A percentile compares a stretch with the other conserved stretches of the same genome.
Conservation (phyloP, 2,797 vertebrate genomes). For the Melopsittacus undulatus region DNA sequence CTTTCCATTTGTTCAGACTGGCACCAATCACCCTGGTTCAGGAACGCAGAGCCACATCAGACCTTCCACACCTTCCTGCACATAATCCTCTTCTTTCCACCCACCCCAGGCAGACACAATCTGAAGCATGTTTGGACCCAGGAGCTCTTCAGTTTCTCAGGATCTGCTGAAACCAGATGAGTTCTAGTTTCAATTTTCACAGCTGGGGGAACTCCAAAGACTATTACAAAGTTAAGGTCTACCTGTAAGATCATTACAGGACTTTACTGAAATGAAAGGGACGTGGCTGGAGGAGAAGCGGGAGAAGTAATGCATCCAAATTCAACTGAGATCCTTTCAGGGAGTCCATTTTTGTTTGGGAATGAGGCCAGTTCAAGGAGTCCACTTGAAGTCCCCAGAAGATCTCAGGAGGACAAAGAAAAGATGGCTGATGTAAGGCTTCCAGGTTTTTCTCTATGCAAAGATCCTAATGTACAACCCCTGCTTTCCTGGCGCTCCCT, state of each 20-base stretch:
- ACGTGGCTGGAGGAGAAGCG: neutral
- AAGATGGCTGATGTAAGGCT: neutral
- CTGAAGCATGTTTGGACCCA: neutral
- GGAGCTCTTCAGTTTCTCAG: too few relatives aligned
- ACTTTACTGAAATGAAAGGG: neutral
- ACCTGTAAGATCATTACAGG: neutral
- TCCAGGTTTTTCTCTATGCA: neutral
- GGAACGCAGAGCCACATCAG: neutral
- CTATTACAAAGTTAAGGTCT: neutral
- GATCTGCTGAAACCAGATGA: neutral
- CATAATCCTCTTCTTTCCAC: neutral
- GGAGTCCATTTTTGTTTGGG: neutral
- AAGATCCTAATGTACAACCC: neutral
- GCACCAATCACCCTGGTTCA: neutral
- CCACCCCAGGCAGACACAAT: neutral
- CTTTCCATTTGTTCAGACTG: neutral
- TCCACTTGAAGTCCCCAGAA: neutral
- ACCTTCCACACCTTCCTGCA: neutral
- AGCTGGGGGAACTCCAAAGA: rapidly evolving
- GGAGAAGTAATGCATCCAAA: neutral
- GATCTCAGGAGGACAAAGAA: neutral
- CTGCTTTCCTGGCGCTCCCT: neutral
- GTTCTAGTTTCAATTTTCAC: neutral
- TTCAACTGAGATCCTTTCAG: neutral
- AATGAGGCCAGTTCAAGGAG: neutral